Base-by-base conservation (phyloP, 2,797 vertebrate genomes). In the Trachops cirrhosus region DNA sequence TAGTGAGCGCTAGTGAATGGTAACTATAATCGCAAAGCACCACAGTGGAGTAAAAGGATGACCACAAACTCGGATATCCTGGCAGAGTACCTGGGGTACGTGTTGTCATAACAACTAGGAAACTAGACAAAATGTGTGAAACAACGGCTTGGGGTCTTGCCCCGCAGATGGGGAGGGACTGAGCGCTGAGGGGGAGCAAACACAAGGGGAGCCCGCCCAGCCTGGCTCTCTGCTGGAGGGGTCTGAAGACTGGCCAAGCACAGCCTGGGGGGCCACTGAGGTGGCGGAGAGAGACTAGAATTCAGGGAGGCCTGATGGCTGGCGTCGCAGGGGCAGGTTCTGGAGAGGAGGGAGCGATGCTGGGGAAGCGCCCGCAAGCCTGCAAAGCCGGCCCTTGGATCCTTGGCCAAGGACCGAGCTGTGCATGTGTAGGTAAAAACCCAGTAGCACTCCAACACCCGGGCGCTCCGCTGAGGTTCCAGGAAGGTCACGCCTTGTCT, bases 161-260 rank as follows among this genome's bases (percentile, higher is more conserved):
- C 9, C 7, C 8, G 15, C 12, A 24, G n/a, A 6, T 0, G 1
- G 37, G 2, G n/a, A 77, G 92, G 12, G 11, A 41, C 9, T 16
- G 6, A 52, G 34, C 8, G 3, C 7, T n/a, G 37, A 70, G 37
- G 18, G 44, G 26, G 41, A 1, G 5, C 59, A 32, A 14, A 1
- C 1, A 1, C 0, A 5, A 37, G 59, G 50, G 5, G 11, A 80
- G 21, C 12, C 10, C 9, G 8, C 2, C 12, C 37, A 0, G 19
- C n/a, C 67, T 0, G 0, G 19, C 26, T 86, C 70, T 39, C 62
- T 71, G 32, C 6, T 0, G 15, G 10, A 9, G 8, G 5, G 1
- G 6, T 29, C 46, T n/a, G 16, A 22, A 5, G 26, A 57, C 9
- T 12, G 34, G 10, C 0, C 11, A 12, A 48, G 12, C 12, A 86